Evolutionary conservation across 2,888 invertebrate genomes (phyloP).

Genomic region (Chymomyza amoena): DNA sequence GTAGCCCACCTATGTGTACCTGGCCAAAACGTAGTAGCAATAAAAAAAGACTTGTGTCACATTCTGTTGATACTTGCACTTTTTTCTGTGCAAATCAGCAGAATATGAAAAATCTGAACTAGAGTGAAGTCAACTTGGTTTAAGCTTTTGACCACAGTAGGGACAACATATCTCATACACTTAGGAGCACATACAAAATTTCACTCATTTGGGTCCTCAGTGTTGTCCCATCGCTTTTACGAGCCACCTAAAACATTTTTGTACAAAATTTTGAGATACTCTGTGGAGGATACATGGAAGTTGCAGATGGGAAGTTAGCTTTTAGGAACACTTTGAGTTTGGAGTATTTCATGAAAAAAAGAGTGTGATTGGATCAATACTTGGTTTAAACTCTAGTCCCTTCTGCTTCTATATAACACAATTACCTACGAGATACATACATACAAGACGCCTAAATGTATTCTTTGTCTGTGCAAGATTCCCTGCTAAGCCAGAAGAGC

Average conservation of each 20-base stretch:
- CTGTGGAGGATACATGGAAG: conserved; percentile 25
- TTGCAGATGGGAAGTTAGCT: conserved; percentile 31
- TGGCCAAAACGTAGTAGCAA: conserved; percentile 70
- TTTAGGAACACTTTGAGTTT: too few species aligned
- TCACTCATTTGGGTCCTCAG: conserved; percentile 29
- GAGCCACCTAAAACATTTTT: neutral
- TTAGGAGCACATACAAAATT: conserved; percentile 21
- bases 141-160: conserved; percentile 66
- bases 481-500: too few species aligned
- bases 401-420: too few species aligned
- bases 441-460: too few species aligned
- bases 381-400: too few species aligned
- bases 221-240: conserved; percentile 10
- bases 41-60: conserved; percentile 71
- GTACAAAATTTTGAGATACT: too few species aligned
- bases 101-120: conserved; percentile 38
- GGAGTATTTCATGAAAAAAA: too few species aligned
- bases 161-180: neutral
- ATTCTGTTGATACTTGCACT: conserved; percentile 56
- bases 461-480: too few species aligned
- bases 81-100: conserved; percentile 56
- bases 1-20: conserved; percentile 30
- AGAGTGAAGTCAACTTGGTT: conserved; percentile 66
- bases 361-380: conserved; percentile 14
- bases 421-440: too few species aligned